phyloP scores from a whole-genome alignment of 2,113 vertebrate species.

The Proteles cristata region DNA sequence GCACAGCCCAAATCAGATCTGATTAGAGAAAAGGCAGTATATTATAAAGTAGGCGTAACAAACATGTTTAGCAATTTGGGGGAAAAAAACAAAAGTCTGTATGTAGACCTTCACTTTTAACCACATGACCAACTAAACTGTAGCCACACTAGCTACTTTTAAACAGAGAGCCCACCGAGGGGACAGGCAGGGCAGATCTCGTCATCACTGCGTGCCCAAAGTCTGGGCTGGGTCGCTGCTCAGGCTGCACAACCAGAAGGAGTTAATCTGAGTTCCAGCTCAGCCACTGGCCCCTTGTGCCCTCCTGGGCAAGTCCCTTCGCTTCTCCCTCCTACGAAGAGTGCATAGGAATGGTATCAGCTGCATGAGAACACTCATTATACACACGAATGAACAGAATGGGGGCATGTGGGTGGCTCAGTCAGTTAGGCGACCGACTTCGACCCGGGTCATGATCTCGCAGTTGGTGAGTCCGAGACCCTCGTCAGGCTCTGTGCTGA shows the following conservation, averaged over 20 bases:
- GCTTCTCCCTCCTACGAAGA: not conserved
- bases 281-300: not conserved
- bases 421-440: no score
- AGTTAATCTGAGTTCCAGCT: not conserved
- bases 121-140: not conserved
- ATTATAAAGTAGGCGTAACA: not conserved
- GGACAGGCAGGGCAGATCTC: not conserved
- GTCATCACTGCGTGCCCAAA: not conserved
- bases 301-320: not conserved
- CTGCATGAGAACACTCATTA: not conserved
- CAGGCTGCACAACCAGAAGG: not conserved
- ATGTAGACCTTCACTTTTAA: conserved; percentile 44
- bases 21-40: not conserved
- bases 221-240: not conserved
- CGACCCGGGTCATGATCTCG: no score
- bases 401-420: no score
- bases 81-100: not conserved
- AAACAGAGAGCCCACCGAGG: not conserved
- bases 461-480: no score
- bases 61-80: not conserved
- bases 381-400: not conserved
- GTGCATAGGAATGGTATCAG: not conserved
- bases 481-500: no score
- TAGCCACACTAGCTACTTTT: not conserved
- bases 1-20: not conserved